Percentiles rank a stretch among this genome's conserved stretches.
These are phyloP conservation scores for Drosophila nr. medialis DNA, from an alignment of 2,888 invertebrate species.

Conservation along the genomic window DNA sequence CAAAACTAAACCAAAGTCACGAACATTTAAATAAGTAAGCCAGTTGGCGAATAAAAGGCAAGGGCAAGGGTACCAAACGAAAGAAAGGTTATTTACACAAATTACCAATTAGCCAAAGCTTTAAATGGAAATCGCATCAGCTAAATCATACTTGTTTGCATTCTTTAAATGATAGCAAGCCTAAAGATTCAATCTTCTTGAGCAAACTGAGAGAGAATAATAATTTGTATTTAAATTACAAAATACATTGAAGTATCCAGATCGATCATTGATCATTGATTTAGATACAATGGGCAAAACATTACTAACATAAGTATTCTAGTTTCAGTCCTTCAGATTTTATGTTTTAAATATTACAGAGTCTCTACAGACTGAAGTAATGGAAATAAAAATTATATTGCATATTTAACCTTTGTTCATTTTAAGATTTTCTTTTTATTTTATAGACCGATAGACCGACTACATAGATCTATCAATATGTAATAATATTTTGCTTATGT, in stretches of 20 bases:
- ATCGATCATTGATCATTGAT: background rate
- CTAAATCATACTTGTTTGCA: background rate
- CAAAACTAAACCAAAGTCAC: constrained; percentile 49
- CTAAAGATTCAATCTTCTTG: background rate
- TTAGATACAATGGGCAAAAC: background rate
- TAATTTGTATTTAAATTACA: background rate
- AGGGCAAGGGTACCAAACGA: background rate
- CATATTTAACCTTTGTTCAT: too few species aligned
- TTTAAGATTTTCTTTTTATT: background rate
- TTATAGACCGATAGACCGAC: background rate
- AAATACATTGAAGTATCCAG: background rate
- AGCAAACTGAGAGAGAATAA: background rate
- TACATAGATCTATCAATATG: background rate
- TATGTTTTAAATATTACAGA: background rate
- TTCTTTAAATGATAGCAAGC: background rate
- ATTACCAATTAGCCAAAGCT: background rate
- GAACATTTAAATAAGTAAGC: constrained; percentile 38
- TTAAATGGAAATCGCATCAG: background rate
- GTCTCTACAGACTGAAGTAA: too few species aligned
- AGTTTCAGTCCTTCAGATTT: background rate
- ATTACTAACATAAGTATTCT: background rate
- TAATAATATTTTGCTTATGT: background rate
- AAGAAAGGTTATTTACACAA: background rate
- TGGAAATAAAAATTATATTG: too few species aligned
- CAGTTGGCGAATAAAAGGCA: background rate